These are phyloP conservation scores for Idaea aversata DNA, from an alignment of 2,888 invertebrate species.

Conservation along the genomic window DNA sequence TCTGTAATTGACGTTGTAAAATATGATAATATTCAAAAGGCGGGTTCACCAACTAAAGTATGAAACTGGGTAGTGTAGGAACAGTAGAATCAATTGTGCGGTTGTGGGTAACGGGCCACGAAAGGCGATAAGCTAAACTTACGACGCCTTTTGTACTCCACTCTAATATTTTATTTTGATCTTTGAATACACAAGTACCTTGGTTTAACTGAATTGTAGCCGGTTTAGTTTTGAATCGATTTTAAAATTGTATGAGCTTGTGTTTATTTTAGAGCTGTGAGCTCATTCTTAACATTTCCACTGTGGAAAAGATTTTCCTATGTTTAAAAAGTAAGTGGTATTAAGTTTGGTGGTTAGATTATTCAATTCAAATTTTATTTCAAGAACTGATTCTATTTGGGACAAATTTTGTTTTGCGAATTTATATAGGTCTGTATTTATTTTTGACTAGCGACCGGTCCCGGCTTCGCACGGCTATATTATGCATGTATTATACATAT, in stretches of 20 bases:
- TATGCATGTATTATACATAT: no score
- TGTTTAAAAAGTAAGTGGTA: background rate
- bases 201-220: constrained; percentile 13
- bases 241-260: background rate
- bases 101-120: constrained; percentile 66
- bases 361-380: no score
- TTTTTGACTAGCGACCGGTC: no score
- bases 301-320: background rate
- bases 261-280: background rate
- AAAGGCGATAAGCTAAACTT: constrained; percentile 70
- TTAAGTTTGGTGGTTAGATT: background rate
- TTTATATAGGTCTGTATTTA: no score
- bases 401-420: no score
- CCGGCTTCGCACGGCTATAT: no score
- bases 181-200: constrained; percentile 37
- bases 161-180: constrained; percentile 58
- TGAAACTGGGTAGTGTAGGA: constrained; percentile 43
- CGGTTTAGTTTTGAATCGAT: constrained; percentile 4
- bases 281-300: background rate
- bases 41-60: constrained; percentile 52
- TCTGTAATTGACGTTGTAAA: constrained; percentile 61
- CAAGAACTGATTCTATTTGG: no score
- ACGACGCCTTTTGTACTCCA: constrained; percentile 66
- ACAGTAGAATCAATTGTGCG: constrained; percentile 69
- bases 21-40: constrained; percentile 64